Evolutionary conservation across 1,140 invertebrate species (phyloP), one percentile per base, ranked within the genome.

Genomic region (Cydia pomonella): DNA sequence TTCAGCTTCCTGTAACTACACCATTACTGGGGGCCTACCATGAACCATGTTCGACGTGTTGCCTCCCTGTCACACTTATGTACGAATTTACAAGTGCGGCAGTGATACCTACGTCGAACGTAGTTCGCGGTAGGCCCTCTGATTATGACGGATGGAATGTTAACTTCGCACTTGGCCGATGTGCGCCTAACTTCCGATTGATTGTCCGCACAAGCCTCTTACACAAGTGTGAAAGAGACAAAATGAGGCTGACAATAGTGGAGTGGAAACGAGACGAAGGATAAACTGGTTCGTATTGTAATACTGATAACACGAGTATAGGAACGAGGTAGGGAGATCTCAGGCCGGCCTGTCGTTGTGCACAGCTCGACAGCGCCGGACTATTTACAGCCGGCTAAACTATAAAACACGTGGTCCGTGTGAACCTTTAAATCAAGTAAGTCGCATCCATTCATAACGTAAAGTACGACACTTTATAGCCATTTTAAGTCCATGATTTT

Each of bases 401-500:
- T 74, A 77, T 75, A 72, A 76, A 88, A 82, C 90, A 92, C 90
- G 90, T 92, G 90, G 87, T 84, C 84, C 86, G 84, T 80, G 18
- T 81, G 71, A 81, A 86, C 76, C 78, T 82, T 80, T 80, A 87
- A 83, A 82, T 69, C 41, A 85, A 82, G 88, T 88, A 77, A 88
- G 86, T 88, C 77, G 12, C n/a, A 27, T 53, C 6, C 41, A 69
- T 76, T 77, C 73, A 69, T 69, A 59, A 59, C 53, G 23, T 59
- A 23, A 23, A 59, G 9, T 23, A 59, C 18, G 9, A 23, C 12
- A 10, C 3, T 59, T 59, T 9, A 59, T 12, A 23, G 5, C 21
- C 7, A 59, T 23, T 59, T 59, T 23, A 59, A 23, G 53, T 12
- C 9, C 6, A 59, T 59, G n/a, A 12, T 23, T 59, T 59, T 23